Conservation (phyloP, 2,797 vertebrate genomes). For the Semaprochilodus insignis region DNA sequence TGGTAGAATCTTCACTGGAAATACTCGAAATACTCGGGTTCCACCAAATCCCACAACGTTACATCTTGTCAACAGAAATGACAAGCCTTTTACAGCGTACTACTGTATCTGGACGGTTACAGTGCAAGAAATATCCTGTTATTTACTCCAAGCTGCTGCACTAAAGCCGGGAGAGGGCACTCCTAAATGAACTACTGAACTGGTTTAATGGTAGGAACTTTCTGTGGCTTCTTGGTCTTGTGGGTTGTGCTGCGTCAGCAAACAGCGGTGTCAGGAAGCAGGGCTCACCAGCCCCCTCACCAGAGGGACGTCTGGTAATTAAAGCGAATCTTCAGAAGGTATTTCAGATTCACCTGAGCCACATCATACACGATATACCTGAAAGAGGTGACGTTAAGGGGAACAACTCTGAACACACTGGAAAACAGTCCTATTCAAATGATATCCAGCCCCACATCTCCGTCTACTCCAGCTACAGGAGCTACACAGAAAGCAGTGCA, state of each 20-base stretch:
- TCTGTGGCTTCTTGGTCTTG: constrained; percentile 14
- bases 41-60: constrained; percentile 15
- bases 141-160: constrained; percentile 16
- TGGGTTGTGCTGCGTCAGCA: constrained; percentile 56
- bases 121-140: constrained; percentile 16
- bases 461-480: too few relatives aligned
- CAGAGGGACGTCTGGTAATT: constrained; percentile 96
- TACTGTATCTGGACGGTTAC: constrained; percentile 21
- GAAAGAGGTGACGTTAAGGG: constrained; percentile 80
- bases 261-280: constrained; percentile 51
- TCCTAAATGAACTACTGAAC: constrained; percentile 26
- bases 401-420: constrained; percentile 31
- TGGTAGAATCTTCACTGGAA: constrained; percentile 36
- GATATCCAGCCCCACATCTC: not conserved
- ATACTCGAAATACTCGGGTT: not conserved
- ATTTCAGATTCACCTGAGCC: constrained; percentile 95
- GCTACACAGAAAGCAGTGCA: too few relatives aligned
- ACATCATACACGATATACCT: constrained; percentile 98
- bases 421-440: not conserved
- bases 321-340: constrained; percentile 96
- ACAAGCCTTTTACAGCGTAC: constrained; percentile 5
- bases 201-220: constrained; percentile 27
- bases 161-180: constrained; percentile 28
- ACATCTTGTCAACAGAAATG: constrained; percentile 16
- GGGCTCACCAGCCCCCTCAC: constrained; percentile 75